These are phyloP conservation scores for Pycnomerus fuliginosus DNA, from an alignment of 2,888 invertebrate species.

Conservation along the genomic window DNA sequence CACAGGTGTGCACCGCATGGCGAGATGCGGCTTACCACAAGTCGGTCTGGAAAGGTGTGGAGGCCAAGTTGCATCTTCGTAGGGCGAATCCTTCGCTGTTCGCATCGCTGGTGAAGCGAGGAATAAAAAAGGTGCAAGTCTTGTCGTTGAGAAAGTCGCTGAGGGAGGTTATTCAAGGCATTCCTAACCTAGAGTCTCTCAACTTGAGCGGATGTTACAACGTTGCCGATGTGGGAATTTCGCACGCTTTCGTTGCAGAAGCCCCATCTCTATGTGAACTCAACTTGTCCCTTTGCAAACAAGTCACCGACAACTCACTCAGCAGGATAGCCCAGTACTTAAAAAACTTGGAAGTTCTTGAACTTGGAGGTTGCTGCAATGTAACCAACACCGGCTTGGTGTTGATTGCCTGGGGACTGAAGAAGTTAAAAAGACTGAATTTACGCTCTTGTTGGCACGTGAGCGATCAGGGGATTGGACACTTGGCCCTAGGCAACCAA, in stretches of 20 bases:
- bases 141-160: conserved; percentile 80
- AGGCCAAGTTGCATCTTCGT: conserved; percentile 85
- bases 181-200: conserved; percentile 83
- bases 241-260: conserved; percentile 78
- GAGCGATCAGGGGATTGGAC: conserved; percentile 86
- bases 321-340: conserved; percentile 81
- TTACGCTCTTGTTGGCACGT: conserved; percentile 91
- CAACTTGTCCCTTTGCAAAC: conserved; percentile 90
- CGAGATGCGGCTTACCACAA: conserved; percentile 90
- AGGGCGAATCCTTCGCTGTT: conserved; percentile 82
- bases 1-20: conserved; percentile 88
- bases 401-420: conserved; percentile 84
- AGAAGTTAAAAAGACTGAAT: conserved; percentile 80
- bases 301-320: conserved; percentile 88
- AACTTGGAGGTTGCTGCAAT: conserved; percentile 89
- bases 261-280: conserved; percentile 75
- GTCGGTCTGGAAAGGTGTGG: conserved; percentile 92
- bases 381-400: conserved; percentile 86
- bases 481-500: conserved; percentile 80
- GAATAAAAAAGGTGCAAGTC: conserved; percentile 86
- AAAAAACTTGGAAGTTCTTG: conserved; percentile 82
- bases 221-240: conserved; percentile 82
- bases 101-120: conserved; percentile 80
- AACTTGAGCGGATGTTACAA: conserved; percentile 93
- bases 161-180: conserved; percentile 80